These are phyloP conservation scores for Bubo blakistoni DNA, from an alignment of 2,113 vertebrate genomes.

Conservation along the genomic window DNA sequence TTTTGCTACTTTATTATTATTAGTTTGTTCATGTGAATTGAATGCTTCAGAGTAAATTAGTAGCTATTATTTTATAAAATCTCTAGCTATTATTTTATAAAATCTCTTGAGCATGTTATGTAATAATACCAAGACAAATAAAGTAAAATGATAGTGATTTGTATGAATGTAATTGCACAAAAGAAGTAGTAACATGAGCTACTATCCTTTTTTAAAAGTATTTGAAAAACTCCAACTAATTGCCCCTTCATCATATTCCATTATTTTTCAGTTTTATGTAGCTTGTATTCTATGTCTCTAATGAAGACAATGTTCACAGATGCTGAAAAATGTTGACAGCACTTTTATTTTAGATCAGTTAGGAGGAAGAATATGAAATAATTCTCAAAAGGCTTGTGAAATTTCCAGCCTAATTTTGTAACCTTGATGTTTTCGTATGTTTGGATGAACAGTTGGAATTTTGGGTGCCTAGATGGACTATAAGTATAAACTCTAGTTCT, in stretches of 20 bases:
- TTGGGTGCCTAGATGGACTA: not conserved
- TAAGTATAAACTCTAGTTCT: not conserved
- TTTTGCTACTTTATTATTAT: not conserved
- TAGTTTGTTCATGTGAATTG: not conserved
- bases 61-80: not conserved
- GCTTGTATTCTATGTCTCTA: not conserved
- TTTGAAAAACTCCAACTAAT: not conserved
- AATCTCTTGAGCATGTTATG: not conserved
- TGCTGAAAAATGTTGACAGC: not conserved
- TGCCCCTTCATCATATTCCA: not conserved
- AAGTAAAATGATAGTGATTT: not conserved
- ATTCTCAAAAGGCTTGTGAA: not conserved
- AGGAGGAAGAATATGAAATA: not conserved
- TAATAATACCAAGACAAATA: not conserved
- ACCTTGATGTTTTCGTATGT: not conserved
- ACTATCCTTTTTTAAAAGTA: not conserved
- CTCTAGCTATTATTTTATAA: not conserved
- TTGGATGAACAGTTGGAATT: not conserved
- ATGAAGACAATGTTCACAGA: not conserved
- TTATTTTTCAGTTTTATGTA: not conserved
- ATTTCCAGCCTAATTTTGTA: not conserved
- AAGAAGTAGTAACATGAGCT: not conserved
- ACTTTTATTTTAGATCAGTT: not conserved
- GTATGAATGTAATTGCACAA: not conserved
- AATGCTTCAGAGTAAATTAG: not conserved